Base-by-base conservation (phyloP, 2,888 invertebrate species). In the Sinentomon sp. region DNA sequence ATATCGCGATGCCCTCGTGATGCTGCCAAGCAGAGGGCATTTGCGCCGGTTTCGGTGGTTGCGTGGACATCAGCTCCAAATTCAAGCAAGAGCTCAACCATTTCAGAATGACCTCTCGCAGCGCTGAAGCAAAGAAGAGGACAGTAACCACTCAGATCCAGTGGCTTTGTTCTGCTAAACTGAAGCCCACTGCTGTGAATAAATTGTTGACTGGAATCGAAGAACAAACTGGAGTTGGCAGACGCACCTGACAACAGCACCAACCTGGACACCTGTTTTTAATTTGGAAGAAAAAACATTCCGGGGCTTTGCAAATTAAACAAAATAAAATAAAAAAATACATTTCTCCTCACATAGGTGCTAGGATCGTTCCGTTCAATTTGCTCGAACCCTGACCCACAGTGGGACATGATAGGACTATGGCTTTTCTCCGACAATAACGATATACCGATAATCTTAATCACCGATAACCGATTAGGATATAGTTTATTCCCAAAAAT, bases 31-130 rank as follows among this genome's bases (percentile, higher is more conserved):
- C 78, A 74, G 28, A 92, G 55, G 0, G 89, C 75, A 0, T 82
- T 76, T 49, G 75, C 73, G 13, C 87, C 87, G 50, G 75, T 74
- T 38, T 74, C 77, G 43, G 85, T 83, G 0, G 73, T 68, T 41
- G 71, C 61, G 48, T 82, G 76, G 2, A 82, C 66, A 49, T 80
- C 72, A 4, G 85, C 87, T 10, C 82, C 82, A 49, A 87, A 89
- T 52, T 89, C 87, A 22, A 82, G 51, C n/a, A 82, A 55, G 24
- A 89, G 57, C 3, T 76, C 70, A 5, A 83, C 80, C 80, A 92
- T 80, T 6, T 83, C 74, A 12, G 73, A 59, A 34, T 78, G 77
- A n/a, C 89, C 89, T 54, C 85, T 78, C 44, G 77, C 71, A 1
- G 87, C 72, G 44, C 76, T 78, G 57, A 85, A 70, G 47, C 82